Base-by-base conservation (phyloP, 1,140 invertebrate species). In the Drosophila sechellia region DNA sequence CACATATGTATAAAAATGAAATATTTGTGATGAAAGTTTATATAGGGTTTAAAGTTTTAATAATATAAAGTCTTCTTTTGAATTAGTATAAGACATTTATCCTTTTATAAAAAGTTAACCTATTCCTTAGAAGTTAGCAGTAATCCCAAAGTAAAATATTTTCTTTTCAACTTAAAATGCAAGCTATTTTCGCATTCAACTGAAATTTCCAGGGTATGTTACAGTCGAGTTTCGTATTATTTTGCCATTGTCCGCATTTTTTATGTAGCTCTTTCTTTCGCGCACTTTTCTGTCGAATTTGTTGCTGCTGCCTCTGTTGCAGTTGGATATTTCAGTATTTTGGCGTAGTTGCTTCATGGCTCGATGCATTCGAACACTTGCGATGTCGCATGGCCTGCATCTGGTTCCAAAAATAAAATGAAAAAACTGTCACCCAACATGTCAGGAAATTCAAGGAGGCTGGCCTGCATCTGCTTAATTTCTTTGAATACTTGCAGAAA, bases 351-450 rank as follows among this genome's bases (percentile, higher is more conserved):
- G 64, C 78, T 86, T 86, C 83, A 87, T 83, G 83, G 58, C 46
- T 79, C 63, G 83, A 69, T 86, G 83, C 83, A 87, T 86, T 49
- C 52, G 83, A 86, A 87, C 83, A 86, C 83, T 86, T 86, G 61
- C 79, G 48, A 66, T 81, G 78, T 78, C 55, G 74, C 55, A 49
- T 64, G 49, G 74, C 57, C 46, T 61, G 55, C 70, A 79, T 71
- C 70, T 76, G 79, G 70, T 79, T 79, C 42, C 57, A 50, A 70
- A 81, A 75, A 75, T 64, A 46, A 54, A 52, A 42, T 8, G 17
- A 37, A 22, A 45, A 15, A 49, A 37, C 61, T 76, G 53, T 58
- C 52, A 65, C 40, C 17, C 63, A 53, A 42, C 31, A 34, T 48
- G 37, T 34, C 45, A 31, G 20, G 34, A 46, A 13, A 42, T 45